Evolutionary conservation across 2,797 vertebrate genomes (phyloP).

Genomic region (Cyclopterus lumpus): DNA sequence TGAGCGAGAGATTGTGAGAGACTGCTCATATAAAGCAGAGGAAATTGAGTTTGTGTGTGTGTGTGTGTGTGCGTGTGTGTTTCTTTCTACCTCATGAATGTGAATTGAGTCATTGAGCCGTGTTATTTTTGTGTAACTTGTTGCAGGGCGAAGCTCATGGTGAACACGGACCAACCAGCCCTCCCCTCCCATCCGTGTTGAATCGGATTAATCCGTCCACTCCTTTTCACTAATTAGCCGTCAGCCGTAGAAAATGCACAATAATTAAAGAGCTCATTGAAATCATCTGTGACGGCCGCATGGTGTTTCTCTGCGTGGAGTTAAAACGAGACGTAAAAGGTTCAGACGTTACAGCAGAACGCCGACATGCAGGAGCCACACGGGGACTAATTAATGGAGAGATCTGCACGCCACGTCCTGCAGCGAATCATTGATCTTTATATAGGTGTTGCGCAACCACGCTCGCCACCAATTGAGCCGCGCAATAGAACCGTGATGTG

Average conservation of each 20-base stretch:
- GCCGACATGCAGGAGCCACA: not conserved
- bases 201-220: constrained; percentile 51
- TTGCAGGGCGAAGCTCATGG: too few species aligned
- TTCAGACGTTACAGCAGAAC: constrained; percentile 3
- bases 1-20: not conserved
- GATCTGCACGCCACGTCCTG: not conserved
- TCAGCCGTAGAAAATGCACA: constrained; percentile 44
- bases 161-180: too few species aligned
- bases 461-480: not conserved
- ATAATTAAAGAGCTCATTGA: constrained; percentile 57
- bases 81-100: not conserved
- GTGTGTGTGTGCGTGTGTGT: not conserved
- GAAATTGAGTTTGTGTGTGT: not conserved
- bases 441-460: not conserved
- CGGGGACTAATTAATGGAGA: not conserved
- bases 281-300: constrained; percentile 31
- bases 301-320: constrained; percentile 22
- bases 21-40: constrained; percentile 7
- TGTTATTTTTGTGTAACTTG: constrained; percentile 6
- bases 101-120: constrained; percentile 4
- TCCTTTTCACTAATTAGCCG: constrained; percentile 59
- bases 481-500: constrained; percentile 16
- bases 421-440: not conserved
- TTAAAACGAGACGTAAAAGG: constrained; percentile 4
- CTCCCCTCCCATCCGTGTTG: not conserved